Percentiles rank a stretch among this genome's conserved stretches.
Evolutionary conservation across 2,113 vertebrate genomes (phyloP).

Genomic region (Sterrhoptilus dennistouni): DNA sequence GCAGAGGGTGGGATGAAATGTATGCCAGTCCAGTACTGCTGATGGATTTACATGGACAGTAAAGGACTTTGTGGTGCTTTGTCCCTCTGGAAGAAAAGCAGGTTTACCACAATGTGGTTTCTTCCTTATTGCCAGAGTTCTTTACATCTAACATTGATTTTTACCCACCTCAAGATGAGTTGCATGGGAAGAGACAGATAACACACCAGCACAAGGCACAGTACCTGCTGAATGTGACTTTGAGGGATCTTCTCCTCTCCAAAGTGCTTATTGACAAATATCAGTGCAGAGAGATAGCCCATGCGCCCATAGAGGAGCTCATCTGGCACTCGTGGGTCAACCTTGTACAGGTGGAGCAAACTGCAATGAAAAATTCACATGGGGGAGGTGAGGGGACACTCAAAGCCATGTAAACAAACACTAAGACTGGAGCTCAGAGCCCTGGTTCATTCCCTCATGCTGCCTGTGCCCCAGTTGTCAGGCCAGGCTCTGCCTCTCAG

Average conservation of each 20-base stretch:
- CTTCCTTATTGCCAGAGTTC: neutral
- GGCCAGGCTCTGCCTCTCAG: neutral
- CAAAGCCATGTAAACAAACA: neutral
- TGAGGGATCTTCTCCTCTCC: constrained; percentile 87
- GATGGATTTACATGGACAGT: neutral
- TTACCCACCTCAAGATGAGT: neutral
- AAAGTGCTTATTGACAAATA: constrained; percentile 91
- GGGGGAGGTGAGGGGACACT: neutral
- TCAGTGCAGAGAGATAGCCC: constrained; percentile 88
- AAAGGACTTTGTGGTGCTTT: accelerated
- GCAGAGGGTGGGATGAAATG: neutral
- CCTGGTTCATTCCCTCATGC: neutral
- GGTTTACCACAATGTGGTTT: neutral
- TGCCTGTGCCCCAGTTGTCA: neutral
- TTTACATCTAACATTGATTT: neutral
- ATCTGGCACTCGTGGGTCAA: constrained; percentile 80
- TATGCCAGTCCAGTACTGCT: neutral
- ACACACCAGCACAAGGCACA: neutral
- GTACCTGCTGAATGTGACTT: constrained; percentile 90
- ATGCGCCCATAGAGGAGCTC: constrained; percentile 91
- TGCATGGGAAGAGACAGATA: neutral
- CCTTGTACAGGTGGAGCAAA: constrained; percentile 83
- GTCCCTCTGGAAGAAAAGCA: neutral
- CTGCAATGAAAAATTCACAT: constrained; percentile 66
- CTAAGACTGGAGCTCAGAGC: neutral